phyloP scores from a whole-genome alignment of 2,113 vertebrate genomes.

The Pachyramphus minor region DNA sequence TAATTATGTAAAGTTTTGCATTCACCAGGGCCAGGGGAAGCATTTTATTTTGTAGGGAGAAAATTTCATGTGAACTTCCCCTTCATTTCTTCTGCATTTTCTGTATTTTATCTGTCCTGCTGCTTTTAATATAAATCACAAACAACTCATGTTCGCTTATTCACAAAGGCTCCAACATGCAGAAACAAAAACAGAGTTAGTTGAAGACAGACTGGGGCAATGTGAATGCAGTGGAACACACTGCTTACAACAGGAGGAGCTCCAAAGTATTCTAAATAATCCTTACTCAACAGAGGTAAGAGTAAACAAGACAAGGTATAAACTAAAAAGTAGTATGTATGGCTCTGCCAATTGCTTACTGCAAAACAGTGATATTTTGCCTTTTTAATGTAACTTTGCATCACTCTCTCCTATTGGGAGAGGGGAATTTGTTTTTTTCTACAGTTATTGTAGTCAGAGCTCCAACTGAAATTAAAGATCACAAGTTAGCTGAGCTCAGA shows the following conservation, averaged over 20 bases:
- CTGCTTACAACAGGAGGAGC: neutral
- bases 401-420: neutral
- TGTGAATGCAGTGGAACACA: neutral
- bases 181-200: neutral
- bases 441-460: neutral
- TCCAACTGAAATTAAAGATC: neutral
- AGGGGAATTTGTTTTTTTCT: neutral
- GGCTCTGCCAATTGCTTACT: neutral
- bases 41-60: neutral
- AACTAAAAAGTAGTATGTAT: neutral
- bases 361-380: neutral
- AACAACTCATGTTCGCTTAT: neutral
- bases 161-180: rapidly evolving
- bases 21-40: neutral
- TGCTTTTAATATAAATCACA: neutral
- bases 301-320: neutral
- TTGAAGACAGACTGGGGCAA: neutral
- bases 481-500: neutral
- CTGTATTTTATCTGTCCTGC: neutral
- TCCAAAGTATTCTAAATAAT: neutral
- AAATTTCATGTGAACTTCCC: neutral
- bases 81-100: neutral
- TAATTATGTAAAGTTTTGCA: neutral
- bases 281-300: neutral
- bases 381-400: neutral